phyloP scores from a whole-genome alignment of 2,888 invertebrate species.

The Meandrusa payeni region DNA sequence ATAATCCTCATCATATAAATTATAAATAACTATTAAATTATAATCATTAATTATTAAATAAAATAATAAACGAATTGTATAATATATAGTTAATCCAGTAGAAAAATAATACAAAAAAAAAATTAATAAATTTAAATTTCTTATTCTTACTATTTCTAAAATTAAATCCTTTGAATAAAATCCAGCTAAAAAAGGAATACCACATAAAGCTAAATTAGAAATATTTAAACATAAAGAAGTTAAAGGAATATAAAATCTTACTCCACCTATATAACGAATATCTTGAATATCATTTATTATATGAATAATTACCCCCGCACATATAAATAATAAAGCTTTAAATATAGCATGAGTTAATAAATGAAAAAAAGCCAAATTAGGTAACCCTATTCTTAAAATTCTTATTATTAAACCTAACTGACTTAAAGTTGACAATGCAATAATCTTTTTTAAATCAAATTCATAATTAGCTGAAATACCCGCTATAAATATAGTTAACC shows the following conservation, averaged over 20 bases:
- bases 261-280: conserved; percentile 82
- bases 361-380: conserved; percentile 85
- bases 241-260: too few species aligned
- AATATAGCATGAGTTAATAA: conserved; percentile 87
- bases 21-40: too few species aligned
- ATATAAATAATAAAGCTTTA: conserved; percentile 88
- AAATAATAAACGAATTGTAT: too few species aligned
- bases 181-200: too few species aligned
- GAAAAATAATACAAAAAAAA: too few species aligned
- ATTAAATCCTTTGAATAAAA: too few species aligned
- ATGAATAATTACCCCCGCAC: conserved; percentile 86
- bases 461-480: conserved; percentile 83
- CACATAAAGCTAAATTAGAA: too few species aligned
- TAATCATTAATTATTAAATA: conserved; percentile 73
- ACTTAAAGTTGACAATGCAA: conserved; percentile 88
- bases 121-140: too few species aligned
- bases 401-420: conserved; percentile 88
- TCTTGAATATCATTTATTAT: conserved; percentile 83
- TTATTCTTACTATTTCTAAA: too few species aligned
- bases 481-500: conserved; percentile 82
- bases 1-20: conserved; percentile 72
- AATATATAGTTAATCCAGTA: too few species aligned
- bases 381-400: conserved; percentile 78
- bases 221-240: too few species aligned
- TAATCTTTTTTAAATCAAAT: conserved; percentile 88